Evolutionary conservation across 2,113 vertebrate species (phyloP).

Genomic region (Odocoileus hemionus): DNA sequence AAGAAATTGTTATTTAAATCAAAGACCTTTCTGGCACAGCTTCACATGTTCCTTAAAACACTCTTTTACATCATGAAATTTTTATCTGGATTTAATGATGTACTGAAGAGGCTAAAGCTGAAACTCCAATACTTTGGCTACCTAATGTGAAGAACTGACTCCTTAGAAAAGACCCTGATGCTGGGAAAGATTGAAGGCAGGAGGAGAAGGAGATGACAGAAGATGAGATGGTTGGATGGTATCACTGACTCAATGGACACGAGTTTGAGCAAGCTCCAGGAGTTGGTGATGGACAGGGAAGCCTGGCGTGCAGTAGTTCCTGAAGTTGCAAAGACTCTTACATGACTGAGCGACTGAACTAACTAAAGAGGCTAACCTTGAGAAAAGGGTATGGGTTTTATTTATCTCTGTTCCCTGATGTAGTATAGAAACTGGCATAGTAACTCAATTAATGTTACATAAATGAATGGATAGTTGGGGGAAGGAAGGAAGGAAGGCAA

Average conservation of each 20-base stretch:
- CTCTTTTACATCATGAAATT: not conserved
- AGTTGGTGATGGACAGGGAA: not conserved
- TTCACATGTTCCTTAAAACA: constrained; percentile 29
- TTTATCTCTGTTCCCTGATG: not conserved
- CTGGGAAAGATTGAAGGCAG: not conserved
- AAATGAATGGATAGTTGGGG: not conserved
- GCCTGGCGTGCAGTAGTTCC: not conserved
- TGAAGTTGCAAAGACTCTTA: not conserved
- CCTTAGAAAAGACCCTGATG: not conserved
- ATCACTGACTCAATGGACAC: not conserved
- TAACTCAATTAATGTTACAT: constrained; percentile 13
- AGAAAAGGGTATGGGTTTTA: constrained; percentile 14
- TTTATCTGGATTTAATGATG: constrained; percentile 32
- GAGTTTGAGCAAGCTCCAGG: not conserved
- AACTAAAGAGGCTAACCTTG: not conserved
- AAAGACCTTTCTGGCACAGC: constrained; percentile 10
- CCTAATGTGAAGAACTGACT: not conserved
- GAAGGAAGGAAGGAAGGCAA: not conserved
- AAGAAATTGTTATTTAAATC: constrained; percentile 15
- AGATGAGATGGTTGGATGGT: not conserved
- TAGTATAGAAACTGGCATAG: not conserved
- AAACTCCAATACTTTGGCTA: not conserved
- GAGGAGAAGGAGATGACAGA: not conserved
- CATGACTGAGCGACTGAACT: not conserved
- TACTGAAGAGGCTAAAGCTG: not conserved